Percentiles rank a stretch among this genome's conserved stretches.
Conservation (phyloP, 2,113 vertebrate genomes). For the Anhinga anhinga region DNA sequence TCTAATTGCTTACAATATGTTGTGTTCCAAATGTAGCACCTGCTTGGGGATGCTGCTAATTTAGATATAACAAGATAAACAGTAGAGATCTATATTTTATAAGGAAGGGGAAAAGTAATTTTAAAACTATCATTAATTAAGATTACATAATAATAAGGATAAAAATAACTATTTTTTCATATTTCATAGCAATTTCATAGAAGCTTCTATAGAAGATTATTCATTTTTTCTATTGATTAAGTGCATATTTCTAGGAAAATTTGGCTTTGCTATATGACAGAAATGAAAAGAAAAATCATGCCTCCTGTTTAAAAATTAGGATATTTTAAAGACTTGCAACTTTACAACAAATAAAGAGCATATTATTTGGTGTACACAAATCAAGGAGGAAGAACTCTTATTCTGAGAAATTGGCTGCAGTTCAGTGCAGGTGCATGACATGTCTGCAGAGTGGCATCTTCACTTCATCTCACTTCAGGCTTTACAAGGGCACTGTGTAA, state of each 20-base stretch:
- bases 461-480: neutral
- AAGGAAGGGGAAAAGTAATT: neutral
- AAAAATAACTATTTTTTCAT: neutral
- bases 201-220: neutral
- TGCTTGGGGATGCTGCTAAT: conserved; percentile 52
- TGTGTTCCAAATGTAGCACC: conserved; percentile 63
- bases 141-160: neutral
- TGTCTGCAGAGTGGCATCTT: neutral
- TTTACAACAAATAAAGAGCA: neutral
- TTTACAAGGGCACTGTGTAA: neutral
- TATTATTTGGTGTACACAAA: neutral
- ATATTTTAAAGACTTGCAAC: neutral
- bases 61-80: conserved; percentile 56
- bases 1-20: conserved; percentile 66
- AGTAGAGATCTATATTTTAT: neutral
- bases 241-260: neutral
- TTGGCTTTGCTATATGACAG: neutral
- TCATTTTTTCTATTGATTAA: neutral
- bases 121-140: neutral
- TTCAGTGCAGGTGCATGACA: neutral
- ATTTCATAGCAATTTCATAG: neutral
- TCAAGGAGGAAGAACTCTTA: neutral
- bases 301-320: neutral
- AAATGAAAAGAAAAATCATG: neutral
- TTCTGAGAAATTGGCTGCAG: neutral